Percentiles rank a stretch among this genome's conserved stretches.
Evolutionary conservation across 1,140 invertebrate species (phyloP).

Genomic region (Thalassaphorura encarpata): DNA sequence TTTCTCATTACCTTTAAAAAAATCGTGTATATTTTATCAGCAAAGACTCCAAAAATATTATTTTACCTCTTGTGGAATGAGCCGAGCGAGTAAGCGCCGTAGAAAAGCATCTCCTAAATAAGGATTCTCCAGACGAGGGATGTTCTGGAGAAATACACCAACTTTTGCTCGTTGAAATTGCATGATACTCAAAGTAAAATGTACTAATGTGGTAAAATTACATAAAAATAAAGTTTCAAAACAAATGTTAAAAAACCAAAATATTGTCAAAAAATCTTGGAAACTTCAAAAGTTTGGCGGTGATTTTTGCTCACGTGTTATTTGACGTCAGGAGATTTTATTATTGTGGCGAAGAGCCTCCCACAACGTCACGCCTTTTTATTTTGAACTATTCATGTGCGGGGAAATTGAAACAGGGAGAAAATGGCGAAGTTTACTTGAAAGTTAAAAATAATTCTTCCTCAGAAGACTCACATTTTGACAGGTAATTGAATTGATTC

Average conservation of each 20-base stretch:
- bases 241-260: neutral
- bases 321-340: no score
- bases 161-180: conserved; percentile 3
- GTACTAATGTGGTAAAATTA: no score
- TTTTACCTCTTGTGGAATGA: conserved; percentile 24
- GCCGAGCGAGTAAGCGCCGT: conserved; percentile 12
- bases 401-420: no score
- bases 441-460: no score
- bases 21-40: neutral
- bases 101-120: conserved; percentile 24
- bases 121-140: conserved; percentile 23
- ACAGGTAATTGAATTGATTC: no score
- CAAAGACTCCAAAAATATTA: neutral
- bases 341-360: no score
- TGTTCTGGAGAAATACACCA: conserved; percentile 28
- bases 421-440: no score
- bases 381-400: no score
- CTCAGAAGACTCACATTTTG: no score
- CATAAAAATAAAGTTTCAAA: neutral
- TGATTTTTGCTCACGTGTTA: neutral
- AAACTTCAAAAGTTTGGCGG: neutral
- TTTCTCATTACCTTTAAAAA: conserved; percentile 37
- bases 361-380: no score
- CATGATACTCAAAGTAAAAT: neutral
- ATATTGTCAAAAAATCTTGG: neutral